Percentiles rank a stretch among this genome's conserved stretches.
Conservation (phyloP, 2,113 vertebrate genomes). For the Symphodus melops region DNA sequence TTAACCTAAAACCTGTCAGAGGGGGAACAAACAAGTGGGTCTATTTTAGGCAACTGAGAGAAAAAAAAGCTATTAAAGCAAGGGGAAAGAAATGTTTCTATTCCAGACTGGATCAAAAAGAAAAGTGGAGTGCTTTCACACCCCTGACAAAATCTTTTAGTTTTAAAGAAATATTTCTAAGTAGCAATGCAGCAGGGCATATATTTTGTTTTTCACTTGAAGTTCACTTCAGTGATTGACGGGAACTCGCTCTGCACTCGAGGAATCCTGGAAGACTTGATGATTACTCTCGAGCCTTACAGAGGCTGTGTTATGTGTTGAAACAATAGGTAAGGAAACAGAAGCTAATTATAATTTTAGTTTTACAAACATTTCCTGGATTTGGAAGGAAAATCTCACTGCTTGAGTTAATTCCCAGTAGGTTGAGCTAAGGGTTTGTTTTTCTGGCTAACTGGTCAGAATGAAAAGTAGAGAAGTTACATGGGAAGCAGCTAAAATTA, state of each 20-base stretch:
- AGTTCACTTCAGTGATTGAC: slow-evolving; percentile 49
- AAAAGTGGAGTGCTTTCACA: slow-evolving; percentile 37
- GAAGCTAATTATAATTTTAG: slow-evolving; percentile 55
- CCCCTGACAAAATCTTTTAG: slow-evolving; percentile 45
- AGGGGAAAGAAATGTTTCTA: slow-evolving; percentile 46
- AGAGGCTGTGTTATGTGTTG: slow-evolving; percentile 3
- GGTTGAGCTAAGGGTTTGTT: slow-evolving; percentile 23
- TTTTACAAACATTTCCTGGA: slow-evolving; percentile 48
- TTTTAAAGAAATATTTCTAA: slow-evolving; percentile 48
- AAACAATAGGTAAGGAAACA: slow-evolving; percentile 22
- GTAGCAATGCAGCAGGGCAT: background rate
- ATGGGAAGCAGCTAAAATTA: slow-evolving; percentile 2
- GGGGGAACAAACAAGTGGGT: slow-evolving; percentile 52
- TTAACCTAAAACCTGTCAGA: slow-evolving; percentile 73
- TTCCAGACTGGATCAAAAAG: slow-evolving; percentile 48
- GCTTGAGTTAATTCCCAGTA: slow-evolving; percentile 55
- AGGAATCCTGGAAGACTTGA: slow-evolving; percentile 29
- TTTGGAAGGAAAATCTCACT: slow-evolving; percentile 1
- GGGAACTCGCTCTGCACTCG: slow-evolving; percentile 21
- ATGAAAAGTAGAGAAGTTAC: slow-evolving; percentile 21
- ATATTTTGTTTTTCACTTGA: slow-evolving; percentile 49
- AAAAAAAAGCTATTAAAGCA: slow-evolving; percentile 56
- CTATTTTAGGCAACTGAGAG: slow-evolving; percentile 43
- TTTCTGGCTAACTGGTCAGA: slow-evolving; percentile 6
- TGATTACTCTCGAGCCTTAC: slow-evolving; percentile 24